Conservation (phyloP, 2,113 vertebrate genomes). For the Thalassoma bifasciatum region DNA sequence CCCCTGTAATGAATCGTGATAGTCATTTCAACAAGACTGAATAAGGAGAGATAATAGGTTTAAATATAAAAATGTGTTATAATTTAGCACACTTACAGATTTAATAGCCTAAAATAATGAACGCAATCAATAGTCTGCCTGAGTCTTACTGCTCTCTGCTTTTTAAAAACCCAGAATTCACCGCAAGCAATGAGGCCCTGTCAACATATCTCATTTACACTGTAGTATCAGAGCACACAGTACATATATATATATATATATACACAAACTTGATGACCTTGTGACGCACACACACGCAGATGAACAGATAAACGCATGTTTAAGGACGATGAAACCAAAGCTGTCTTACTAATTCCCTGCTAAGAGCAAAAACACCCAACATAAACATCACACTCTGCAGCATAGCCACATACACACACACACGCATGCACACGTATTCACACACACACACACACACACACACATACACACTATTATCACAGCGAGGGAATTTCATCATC, state of each 20-base stretch:
- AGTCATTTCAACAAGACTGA: constrained; percentile 5
- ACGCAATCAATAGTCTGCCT: background rate
- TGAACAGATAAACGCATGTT: constrained; percentile 39
- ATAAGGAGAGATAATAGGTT: background rate
- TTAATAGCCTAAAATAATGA: constrained; percentile 14
- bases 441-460: constrained; percentile 1
- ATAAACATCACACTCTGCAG: constrained; percentile 46
- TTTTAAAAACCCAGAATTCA: constrained; percentile 24
- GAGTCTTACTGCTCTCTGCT: constrained; percentile 13
- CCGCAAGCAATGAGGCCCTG: constrained; percentile 26
- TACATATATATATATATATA: constrained; percentile 18
- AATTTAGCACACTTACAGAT: background rate
- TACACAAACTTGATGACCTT: constrained; percentile 20
- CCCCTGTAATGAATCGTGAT: background rate
- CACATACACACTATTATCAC: constrained; percentile 13
- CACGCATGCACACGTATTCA: constrained; percentile 1
- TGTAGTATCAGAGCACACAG: background rate
- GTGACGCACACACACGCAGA: constrained; percentile 23
- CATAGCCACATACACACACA: constrained; percentile 19
- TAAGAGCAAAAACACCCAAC: constrained; percentile 58
- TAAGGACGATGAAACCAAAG: constrained; percentile 56
- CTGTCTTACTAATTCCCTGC: constrained; percentile 52
- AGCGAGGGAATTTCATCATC: constrained; percentile 64
- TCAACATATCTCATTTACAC: constrained; percentile 57
- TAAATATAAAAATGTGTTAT: constrained; percentile 4